These are phyloP conservation scores for Globodera rostochiensis DNA, from an alignment of 1,140 invertebrate species.

Conservation along the genomic window DNA sequence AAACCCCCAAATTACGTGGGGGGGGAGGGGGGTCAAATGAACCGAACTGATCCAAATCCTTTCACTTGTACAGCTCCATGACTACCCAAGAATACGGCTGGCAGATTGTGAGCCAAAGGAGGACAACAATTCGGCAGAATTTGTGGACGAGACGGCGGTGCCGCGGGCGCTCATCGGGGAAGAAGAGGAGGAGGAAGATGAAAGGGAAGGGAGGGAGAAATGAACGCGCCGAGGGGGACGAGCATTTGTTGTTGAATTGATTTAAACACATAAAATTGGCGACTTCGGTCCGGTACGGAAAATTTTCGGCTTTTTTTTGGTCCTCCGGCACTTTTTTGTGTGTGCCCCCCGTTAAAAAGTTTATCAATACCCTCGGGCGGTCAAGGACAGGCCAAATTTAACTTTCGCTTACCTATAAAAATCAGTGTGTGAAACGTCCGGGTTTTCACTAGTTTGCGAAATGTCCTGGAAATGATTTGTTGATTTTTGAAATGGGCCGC, in stretches of 20 bases:
- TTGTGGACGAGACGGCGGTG: conserved; percentile 32
- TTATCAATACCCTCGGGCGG: not conserved
- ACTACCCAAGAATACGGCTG: conserved; percentile 37
- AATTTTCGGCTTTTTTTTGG: not conserved
- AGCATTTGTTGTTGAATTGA: no score
- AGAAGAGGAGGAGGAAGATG: not conserved
- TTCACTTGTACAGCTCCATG: not conserved
- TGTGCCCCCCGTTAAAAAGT: not conserved
- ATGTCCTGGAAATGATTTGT: no score
- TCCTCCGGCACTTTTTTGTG: no score
- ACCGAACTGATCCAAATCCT: not conserved
- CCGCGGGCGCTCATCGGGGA: conserved; percentile 13
- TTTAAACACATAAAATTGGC: not conserved
- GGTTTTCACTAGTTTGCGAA: no score
- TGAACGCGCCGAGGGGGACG: not conserved
- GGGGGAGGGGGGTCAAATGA: no score
- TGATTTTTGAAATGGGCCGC: no score
- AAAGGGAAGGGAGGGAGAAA: not conserved
- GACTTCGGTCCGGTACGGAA: not conserved
- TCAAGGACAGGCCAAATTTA: no score
- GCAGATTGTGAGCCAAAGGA: conserved; percentile 29
- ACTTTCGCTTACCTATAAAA: no score
- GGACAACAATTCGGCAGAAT: not conserved
- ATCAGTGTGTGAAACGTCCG: no score
- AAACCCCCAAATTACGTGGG: no score